Evolutionary conservation across 2,797 vertebrate genomes (phyloP).

Genomic region (Labeo calbasu): DNA sequence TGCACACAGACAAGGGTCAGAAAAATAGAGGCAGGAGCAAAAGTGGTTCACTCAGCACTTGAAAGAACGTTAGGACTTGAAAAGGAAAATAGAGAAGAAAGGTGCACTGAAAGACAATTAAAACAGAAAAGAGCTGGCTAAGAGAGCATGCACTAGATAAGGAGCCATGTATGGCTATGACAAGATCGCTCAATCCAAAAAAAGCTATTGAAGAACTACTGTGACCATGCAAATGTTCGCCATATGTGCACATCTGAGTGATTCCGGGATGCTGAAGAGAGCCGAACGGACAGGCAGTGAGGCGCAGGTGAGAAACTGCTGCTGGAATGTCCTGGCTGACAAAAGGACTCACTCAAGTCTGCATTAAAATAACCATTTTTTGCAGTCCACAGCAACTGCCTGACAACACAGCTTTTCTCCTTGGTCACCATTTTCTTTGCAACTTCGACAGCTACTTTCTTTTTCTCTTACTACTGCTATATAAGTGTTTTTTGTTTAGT

Average conservation of each 20-base stretch:
- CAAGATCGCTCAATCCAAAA: conserved; percentile 42
- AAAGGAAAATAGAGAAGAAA: conserved; percentile 50
- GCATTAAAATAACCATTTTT: conserved; percentile 68
- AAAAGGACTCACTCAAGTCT: conserved; percentile 76
- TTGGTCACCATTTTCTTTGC: conserved; percentile 55
- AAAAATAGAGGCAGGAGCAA: conserved; percentile 67
- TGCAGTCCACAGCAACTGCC: conserved; percentile 63
- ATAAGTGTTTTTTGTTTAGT: neutral
- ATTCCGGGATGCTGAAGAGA: conserved; percentile 59
- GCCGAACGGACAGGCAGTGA: conserved; percentile 67
- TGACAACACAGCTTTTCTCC: conserved; percentile 64
- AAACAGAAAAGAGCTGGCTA: conserved; percentile 58
- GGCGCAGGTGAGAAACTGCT: conserved; percentile 68
- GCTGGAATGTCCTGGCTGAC: conserved; percentile 72
- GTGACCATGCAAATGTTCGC: conserved; percentile 12
- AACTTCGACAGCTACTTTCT: conserved; percentile 49
- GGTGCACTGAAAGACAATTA: conserved; percentile 64
- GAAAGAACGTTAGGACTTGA: conserved; percentile 48
- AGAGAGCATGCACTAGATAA: conserved; percentile 59
- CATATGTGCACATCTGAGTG: conserved; percentile 41
- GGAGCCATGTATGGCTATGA: conserved; percentile 49
- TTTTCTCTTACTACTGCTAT: conserved; percentile 5
- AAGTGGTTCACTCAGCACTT: conserved; percentile 66
- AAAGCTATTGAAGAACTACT: conserved; percentile 23
- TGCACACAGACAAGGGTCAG: conserved; percentile 63